Evolutionary conservation across 2,888 invertebrate genomes (phyloP), one percentile per base, ranked within the genome.

Genomic region (Galerucella nymphaeae): DNA sequence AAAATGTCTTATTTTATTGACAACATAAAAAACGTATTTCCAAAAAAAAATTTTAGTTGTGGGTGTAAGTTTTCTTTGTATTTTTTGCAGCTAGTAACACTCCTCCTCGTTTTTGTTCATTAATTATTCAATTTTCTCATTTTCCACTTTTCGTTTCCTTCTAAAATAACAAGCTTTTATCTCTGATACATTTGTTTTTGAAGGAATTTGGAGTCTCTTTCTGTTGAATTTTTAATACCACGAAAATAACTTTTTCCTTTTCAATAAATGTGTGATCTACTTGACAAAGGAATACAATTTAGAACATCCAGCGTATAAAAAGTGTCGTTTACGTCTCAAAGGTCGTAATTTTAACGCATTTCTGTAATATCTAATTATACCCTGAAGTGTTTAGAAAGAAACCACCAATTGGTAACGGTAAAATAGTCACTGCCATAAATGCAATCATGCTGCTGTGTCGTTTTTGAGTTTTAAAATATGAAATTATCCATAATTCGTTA

Each of bases 81-180:
- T 48, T 48, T 48, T 8, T 48, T 48, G 14, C 8, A n/a, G n/a
- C n/a, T n/a, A n/a, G n/a, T 48, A 48, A 1, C n/a, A 48, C 48
- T n/a, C 48, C 48, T n/a, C 48, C n/a, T n/a, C 48, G 14, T 48
- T 48, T 48, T 66, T 55, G 42, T 57, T 57, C 57, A 66, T 66
- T 66, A 66, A 66, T 66, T 66, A 66, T 66, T 66, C 18, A 66
- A 66, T 57, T 66, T 66, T 23, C 42, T 42, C 66, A 57, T 66
- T 57, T 23, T 13, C 57, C 23, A 57, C 16, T 66, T 66, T 42
- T 66, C 38, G 41, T 58, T 1, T 45, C 13, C 16, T 58, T 14
- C 57, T 53, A 66, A 57, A 66, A 66, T 66, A 66, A 57, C 57
- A 57, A 66, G 55, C 66, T 66, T 66, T 66, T 42, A 45, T 57